A percentile compares a stretch with the other conserved stretches of the same genome.
Conservation (phyloP, 2,888 invertebrate genomes). For the Noctua comes region DNA sequence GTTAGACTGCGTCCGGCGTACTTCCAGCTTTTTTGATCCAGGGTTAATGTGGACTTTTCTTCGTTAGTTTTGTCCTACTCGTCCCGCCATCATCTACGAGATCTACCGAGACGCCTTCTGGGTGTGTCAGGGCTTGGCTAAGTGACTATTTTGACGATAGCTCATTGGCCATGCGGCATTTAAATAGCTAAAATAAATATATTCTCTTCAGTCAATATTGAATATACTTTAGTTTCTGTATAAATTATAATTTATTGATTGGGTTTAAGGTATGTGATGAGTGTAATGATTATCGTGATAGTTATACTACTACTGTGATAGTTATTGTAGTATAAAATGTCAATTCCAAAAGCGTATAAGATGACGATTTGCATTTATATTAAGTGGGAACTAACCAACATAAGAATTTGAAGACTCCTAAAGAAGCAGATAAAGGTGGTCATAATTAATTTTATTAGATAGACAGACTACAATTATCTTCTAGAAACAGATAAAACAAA, state of each 20-base stretch:
- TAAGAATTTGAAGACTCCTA: neutral
- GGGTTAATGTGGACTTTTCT: neutral
- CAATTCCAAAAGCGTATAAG: neutral
- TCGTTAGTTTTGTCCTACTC: neutral
- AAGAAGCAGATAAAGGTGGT: neutral
- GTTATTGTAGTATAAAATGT: slow-evolving; percentile 22
- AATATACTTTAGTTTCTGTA: slow-evolving; percentile 1
- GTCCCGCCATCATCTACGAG: neutral
- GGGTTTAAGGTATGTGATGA: neutral
- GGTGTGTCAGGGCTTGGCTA: neutral
- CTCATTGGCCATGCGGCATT: neutral
- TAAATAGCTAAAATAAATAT: slow-evolving; percentile 6
- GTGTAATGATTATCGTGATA: slow-evolving; percentile 19
- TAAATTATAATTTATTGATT: slow-evolving; percentile 26
- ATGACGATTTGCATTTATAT: slow-evolving; percentile 14
- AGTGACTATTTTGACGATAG: neutral
- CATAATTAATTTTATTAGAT: neutral
- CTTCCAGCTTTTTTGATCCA: neutral
- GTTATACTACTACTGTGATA: slow-evolving; percentile 7
- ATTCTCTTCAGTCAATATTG: slow-evolving; percentile 22
- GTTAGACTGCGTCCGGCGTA: neutral
- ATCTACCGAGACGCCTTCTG: neutral
- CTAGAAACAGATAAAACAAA: neutral
- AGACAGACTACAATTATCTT: neutral
- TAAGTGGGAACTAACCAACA: neutral